Base-by-base conservation (phyloP, 2,888 invertebrate species). In the Abrostola triplasia region DNA sequence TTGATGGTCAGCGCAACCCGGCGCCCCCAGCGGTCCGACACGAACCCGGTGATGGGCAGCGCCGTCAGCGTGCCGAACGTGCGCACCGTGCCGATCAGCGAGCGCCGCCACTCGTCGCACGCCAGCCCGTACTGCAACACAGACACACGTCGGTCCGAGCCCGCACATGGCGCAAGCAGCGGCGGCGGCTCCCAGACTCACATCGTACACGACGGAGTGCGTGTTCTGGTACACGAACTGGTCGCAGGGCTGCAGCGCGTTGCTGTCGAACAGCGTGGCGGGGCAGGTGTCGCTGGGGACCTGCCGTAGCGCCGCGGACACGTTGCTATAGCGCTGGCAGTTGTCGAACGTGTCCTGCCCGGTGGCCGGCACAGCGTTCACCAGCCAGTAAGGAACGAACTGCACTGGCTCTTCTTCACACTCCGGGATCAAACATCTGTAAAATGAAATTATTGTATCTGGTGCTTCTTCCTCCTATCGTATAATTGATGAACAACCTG, bases 1-100 rank as follows among this genome's bases (percentile, higher is more conserved):
- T 95, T 95, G 75, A 95, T 82, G 42, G 95, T 90, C 65, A 97
- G 91, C 1, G 96, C 93, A 4, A 94, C 89, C 70, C 95, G 95
- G 53, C 97, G 93, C 4, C 97, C 97, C 91, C 95, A 97, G 94
- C 95, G 96, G 90, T 97, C 97, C 0, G 97, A 97, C 47, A 97
- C 85, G 77, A 95, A 95, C 48, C 97, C 97, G 0, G 96, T 95
- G 71, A 97, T 90, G 11, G 96, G 96, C 69, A 97, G 92, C 4
- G 96, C 96, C 53, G 96, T 85, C 79, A 97, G 95, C 64, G 96
- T 96, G 36, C 97, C 97, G 41, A 96, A 77, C 53, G 96, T 97
- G 66, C 97, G 96, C 11, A 96, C 89, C 0, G 97, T 96, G 0
- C 97, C 97, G 47, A 97, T 96, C 69, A 97, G 83, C 0, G 97